Evolutionary conservation across 2,113 vertebrate genomes (phyloP).

Genomic region (Etheostoma spectabile): DNA sequence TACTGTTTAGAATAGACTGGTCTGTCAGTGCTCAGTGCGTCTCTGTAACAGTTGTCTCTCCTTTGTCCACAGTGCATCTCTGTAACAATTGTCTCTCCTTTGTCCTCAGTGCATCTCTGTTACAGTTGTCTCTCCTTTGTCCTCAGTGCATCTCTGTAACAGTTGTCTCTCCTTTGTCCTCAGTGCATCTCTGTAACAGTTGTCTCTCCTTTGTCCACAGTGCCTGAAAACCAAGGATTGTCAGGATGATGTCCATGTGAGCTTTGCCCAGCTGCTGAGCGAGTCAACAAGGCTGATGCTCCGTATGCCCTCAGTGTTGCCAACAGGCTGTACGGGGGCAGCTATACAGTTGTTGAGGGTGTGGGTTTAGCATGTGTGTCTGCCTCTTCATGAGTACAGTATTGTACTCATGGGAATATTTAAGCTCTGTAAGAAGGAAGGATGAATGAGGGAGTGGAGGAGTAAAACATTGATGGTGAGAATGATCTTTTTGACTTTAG

Average conservation of each 20-base stretch:
- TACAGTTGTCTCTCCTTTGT: conserved; percentile 14
- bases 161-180: not conserved
- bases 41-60: no score
- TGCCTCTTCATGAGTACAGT: not conserved
- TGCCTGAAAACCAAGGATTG: conserved; percentile 57
- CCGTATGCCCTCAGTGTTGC: conserved; percentile 88
- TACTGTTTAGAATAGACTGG: no score
- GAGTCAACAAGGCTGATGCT: conserved; percentile 85
- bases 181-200: no score
- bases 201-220: no score
- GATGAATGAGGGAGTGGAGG: no score
- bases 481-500: no score
- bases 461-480: no score
- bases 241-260: conserved; percentile 80
- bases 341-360: conserved; percentile 89
- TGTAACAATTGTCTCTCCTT: no score
- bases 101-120: not conserved
- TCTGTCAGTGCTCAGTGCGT: no score
- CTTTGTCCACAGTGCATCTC: no score
- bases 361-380: conserved; percentile 7
- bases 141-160: conserved; percentile 53
- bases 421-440: not conserved
- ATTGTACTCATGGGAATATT: not conserved
- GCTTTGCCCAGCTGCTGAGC: conserved; percentile 82
- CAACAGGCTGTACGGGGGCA: conserved; percentile 90